A percentile compares a stretch with the other conserved stretches of the same genome.
Conservation (phyloP, 2,888 invertebrate genomes). For the Synanthedon tipuliformis region DNA sequence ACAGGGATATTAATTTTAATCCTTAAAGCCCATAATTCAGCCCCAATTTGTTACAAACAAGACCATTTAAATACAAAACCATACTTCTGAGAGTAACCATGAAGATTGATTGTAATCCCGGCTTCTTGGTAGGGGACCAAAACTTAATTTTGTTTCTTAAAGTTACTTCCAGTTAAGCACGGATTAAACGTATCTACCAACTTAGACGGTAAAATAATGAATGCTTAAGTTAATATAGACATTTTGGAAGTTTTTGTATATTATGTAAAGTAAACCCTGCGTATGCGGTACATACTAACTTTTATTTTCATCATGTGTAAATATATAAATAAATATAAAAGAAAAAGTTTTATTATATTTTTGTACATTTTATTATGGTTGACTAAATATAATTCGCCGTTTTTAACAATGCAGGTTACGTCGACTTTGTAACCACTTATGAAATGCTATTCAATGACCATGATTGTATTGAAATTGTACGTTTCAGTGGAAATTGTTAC, state of each 20-base stretch:
- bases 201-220: constrained; percentile 10
- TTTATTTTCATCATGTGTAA: too few species aligned
- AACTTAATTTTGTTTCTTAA: constrained; percentile 59
- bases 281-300: too few species aligned
- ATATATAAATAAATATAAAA: too few species aligned
- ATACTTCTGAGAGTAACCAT: constrained; percentile 30
- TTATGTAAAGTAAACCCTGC: too few species aligned
- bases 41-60: constrained; percentile 9
- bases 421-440: too few species aligned
- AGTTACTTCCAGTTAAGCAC: constrained; percentile 40
- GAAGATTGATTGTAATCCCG: constrained; percentile 56
- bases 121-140: constrained; percentile 41
- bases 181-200: constrained; percentile 33
- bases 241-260: not conserved
- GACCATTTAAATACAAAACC: constrained; percentile 14
- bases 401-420: not conserved
- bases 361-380: not conserved
- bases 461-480: constrained; percentile 15
- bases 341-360: too few species aligned
- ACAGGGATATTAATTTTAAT: constrained; percentile 8
- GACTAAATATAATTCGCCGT: not conserved
- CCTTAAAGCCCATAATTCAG: constrained; percentile 9
- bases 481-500: constrained; percentile 29
- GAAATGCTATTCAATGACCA: constrained; percentile 4
- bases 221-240: constrained; percentile 5